Conservation (phyloP, 2,797 vertebrate genomes). For the Nannoperca australis region DNA sequence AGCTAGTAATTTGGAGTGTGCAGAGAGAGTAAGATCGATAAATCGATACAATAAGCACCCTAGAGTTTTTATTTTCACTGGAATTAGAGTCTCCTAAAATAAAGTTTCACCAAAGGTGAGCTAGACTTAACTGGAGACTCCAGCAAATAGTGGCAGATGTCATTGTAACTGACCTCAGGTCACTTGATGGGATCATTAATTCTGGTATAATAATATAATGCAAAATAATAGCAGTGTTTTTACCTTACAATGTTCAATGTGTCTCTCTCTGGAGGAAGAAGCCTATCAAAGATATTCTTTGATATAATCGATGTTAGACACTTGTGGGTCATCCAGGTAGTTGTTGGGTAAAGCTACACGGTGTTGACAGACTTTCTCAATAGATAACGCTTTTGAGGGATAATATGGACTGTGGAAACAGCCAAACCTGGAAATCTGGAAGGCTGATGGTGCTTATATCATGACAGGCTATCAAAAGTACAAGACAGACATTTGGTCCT, state of each 20-base stretch:
- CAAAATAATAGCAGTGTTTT: neutral
- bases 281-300: slow-evolving; percentile 16
- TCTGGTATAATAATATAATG: neutral
- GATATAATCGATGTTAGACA: neutral
- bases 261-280: neutral
- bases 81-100: neutral
- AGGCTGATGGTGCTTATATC: slow-evolving; percentile 9
- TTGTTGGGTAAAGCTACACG: neutral
- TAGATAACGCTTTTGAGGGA: slow-evolving; percentile 4
- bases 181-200: slow-evolving; percentile 15
- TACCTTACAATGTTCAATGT: neutral
- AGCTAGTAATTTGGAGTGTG: neutral
- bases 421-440: slow-evolving; percentile 19
- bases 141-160: neutral
- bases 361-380: slow-evolving; percentile 13
- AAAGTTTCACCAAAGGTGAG: slow-evolving; percentile 5
- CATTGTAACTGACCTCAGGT: slow-evolving; percentile 1
- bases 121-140: neutral
- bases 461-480: slow-evolving; percentile 26
- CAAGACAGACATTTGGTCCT: slow-evolving; percentile 37
- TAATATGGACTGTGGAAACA: slow-evolving; percentile 11
- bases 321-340: neutral
- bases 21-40: neutral
- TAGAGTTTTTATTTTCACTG: neutral
- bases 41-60: neutral